Conservation (phyloP, 2,888 invertebrate species). For the Epicampocera succincta region DNA sequence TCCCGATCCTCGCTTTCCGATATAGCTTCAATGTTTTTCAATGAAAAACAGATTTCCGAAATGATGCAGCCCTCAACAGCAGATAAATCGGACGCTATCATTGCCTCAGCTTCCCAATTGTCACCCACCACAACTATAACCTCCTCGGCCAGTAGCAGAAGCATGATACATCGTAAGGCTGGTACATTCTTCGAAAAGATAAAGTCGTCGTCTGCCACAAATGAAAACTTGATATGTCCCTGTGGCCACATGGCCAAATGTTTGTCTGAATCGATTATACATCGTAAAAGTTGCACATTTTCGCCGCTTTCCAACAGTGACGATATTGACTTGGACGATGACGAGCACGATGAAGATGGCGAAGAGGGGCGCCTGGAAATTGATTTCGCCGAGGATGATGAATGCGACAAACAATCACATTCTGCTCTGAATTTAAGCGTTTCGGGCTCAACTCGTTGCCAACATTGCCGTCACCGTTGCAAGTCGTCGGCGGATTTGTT, state of each 20-base stretch:
- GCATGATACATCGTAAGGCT: conserved; percentile 74
- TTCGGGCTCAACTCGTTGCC: conserved; percentile 89
- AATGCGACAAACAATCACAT: conserved; percentile 79
- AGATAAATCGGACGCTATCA: conserved; percentile 74
- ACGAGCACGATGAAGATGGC: conserved; percentile 75
- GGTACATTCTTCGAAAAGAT: conserved; percentile 92
- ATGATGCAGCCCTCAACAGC: conserved; percentile 71
- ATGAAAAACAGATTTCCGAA: conserved; percentile 75
- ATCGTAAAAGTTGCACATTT: conserved; percentile 86
- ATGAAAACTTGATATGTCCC: conserved; percentile 86
- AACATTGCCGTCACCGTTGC: conserved; percentile 92
- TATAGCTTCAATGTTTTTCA: conserved; percentile 82
- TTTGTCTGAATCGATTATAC: conserved; percentile 90
- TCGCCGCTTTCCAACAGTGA: conserved; percentile 76
- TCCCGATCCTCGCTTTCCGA: conserved; percentile 82
- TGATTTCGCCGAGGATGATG: conserved; percentile 77
- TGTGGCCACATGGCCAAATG: conserved; percentile 91
- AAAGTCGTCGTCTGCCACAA: conserved; percentile 87
- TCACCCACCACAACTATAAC: conserved; percentile 75
- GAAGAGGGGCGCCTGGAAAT: conserved; percentile 78
- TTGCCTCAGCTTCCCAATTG: conserved; percentile 71
- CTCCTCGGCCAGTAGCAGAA: conserved; percentile 75
- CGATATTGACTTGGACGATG: conserved; percentile 75
- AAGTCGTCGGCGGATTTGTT: conserved; percentile 91
- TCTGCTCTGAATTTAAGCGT: conserved; percentile 82